These are phyloP conservation scores for Nowickia ferox DNA, from an alignment of 2,888 invertebrate genomes.

Conservation along the genomic window DNA sequence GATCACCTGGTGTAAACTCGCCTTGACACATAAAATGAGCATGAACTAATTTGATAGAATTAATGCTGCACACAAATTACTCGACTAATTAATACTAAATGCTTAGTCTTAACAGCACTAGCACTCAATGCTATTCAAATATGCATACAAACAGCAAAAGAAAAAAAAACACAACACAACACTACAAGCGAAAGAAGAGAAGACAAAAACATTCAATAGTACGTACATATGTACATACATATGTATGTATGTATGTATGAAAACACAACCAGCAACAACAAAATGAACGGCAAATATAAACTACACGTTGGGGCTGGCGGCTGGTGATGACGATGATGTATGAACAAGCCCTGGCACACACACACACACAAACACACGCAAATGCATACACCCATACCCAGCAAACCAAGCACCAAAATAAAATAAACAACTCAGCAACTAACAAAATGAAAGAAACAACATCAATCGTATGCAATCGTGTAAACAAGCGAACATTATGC, in stretches of 20 bases:
- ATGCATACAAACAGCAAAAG: constrained; percentile 16
- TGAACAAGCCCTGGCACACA: constrained; percentile 7
- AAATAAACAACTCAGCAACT: constrained; percentile 9
- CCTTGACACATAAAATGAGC: too few relatives aligned
- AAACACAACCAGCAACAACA: not conserved
- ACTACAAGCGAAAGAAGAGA: constrained; percentile 8
- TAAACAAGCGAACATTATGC: constrained; percentile 18
- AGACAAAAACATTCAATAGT: constrained; percentile 38
- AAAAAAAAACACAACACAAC: constrained; percentile 27
- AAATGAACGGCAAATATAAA: constrained; percentile 8
- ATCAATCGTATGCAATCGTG: constrained; percentile 46
- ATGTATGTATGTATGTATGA: not conserved
- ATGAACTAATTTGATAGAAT: too few relatives aligned
- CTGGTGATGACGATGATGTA: constrained; percentile 53
- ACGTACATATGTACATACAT: not conserved
- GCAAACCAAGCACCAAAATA: constrained; percentile 26
- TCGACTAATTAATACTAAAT: not conserved
- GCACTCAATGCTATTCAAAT: constrained; percentile 40
- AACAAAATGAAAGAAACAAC: constrained; percentile 7
- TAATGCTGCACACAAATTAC: too few relatives aligned
- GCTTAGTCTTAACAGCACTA: not conserved
- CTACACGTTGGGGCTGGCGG: constrained; percentile 37
- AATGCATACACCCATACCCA: not conserved
- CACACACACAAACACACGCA: not conserved
- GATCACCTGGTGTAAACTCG: too few relatives aligned